phyloP scores from a whole-genome alignment of 2,888 invertebrate species.

The Sminthurinus aureus region DNA sequence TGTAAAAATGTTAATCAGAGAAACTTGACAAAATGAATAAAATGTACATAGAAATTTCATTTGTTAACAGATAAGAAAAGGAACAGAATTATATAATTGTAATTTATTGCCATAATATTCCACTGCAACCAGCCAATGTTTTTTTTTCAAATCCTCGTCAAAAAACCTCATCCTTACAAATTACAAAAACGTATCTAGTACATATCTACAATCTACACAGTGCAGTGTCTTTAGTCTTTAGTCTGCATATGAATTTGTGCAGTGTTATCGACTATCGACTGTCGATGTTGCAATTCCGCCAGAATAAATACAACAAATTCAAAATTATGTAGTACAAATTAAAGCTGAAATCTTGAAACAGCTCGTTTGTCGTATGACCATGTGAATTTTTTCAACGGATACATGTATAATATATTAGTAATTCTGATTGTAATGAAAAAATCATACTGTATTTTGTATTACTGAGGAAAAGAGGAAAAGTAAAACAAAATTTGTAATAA shows the following conservation, averaged over 20 bases:
- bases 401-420: not conserved
- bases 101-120: not conserved
- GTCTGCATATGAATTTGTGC: too few relatives aligned
- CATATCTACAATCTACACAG: too few relatives aligned
- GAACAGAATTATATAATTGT: not conserved
- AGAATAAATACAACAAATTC: too few relatives aligned
- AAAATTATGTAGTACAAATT: too few relatives aligned
- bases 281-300: too few relatives aligned
- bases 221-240: too few relatives aligned
- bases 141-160: not conserved
- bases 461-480: slow-evolving; percentile 7
- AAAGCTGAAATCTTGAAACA: not conserved
- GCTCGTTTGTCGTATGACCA: not conserved
- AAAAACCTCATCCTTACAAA: not conserved
- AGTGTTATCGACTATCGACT: too few relatives aligned
- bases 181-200: not conserved
- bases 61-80: not conserved
- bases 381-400: not conserved
- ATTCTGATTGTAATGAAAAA: not conserved
- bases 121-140: not conserved
- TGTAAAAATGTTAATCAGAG: not conserved
- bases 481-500: not conserved
- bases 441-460: not conserved
- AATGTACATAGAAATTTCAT: not conserved
- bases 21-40: not conserved